phyloP scores from a whole-genome alignment of 2,113 vertebrate genomes.

The Regulus satrapa region DNA sequence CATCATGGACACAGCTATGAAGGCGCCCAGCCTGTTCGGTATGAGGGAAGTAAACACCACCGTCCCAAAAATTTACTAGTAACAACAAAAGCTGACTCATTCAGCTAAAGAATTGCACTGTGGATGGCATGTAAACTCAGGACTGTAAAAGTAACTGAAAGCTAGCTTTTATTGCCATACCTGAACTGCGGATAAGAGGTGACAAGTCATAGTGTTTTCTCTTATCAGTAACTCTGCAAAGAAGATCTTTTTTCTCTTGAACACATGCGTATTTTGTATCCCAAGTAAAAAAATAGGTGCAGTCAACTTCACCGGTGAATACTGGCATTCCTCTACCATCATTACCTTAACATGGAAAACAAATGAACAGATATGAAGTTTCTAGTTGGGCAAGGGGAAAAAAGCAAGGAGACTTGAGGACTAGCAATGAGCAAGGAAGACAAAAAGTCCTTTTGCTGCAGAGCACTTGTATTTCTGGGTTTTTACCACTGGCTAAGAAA shows the following conservation, averaged over 20 bases:
- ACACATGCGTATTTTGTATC: slow-evolving; percentile 86
- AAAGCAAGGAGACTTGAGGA: background rate
- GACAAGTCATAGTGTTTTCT: slow-evolving; percentile 87
- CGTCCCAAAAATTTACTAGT: background rate
- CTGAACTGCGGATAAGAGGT: slow-evolving; percentile 79
- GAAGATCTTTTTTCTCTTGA: slow-evolving; percentile 85
- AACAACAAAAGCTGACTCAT: background rate
- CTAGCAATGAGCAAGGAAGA: background rate
- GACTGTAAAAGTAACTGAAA: background rate
- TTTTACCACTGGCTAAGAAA: background rate
- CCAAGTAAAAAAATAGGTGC: slow-evolving; percentile 95
- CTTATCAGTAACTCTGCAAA: slow-evolving; percentile 79
- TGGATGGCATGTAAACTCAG: background rate
- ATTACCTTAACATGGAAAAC: slow-evolving; percentile 25
- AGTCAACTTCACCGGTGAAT: slow-evolving; percentile 87
- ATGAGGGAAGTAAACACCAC: background rate
- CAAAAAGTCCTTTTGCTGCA: background rate
- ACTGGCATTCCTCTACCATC: slow-evolving; percentile 80
- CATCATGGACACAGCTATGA: background rate
- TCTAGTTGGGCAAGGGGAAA: background rate
- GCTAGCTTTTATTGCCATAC: slow-evolving; percentile 56
- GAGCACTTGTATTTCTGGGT: rapidly evolving
- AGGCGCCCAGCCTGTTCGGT: background rate
- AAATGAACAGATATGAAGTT: background rate
- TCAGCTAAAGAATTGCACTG: background rate